Conservation (phyloP, 1,140 invertebrate species). For the Drosophila fuyamai region DNA sequence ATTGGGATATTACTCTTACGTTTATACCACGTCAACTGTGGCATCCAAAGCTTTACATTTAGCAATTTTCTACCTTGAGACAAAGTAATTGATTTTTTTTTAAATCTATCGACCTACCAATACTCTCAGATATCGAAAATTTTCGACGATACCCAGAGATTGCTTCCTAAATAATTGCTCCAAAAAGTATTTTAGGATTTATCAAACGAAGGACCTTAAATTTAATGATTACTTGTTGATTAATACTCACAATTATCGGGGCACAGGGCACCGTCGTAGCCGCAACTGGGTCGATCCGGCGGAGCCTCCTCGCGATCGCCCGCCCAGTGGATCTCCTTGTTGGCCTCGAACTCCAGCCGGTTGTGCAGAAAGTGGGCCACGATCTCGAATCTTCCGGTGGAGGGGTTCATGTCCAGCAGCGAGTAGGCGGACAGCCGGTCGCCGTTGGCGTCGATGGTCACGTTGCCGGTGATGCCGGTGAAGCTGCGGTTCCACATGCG, state of each 20-base stretch:
- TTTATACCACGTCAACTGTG: too few species aligned
- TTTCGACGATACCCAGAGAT: too few species aligned
- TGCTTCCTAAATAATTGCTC: too few species aligned
- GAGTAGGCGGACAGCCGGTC: conserved; percentile 96
- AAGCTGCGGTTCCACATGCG: conserved; percentile 95
- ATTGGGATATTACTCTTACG: too few species aligned
- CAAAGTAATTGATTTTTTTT: too few species aligned
- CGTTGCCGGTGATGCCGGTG: conserved; percentile 95
- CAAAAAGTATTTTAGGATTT: too few species aligned
- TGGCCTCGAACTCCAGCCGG: conserved; percentile 88
- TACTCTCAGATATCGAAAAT: too few species aligned
- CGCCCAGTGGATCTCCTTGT: conserved; percentile 94
- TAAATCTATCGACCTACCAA: too few species aligned
- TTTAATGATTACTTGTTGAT: too few species aligned
- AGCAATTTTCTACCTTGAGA: too few species aligned
- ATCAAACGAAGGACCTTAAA: too few species aligned
- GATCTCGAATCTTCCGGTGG: conserved; percentile 91
- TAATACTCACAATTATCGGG: conserved; percentile 88
- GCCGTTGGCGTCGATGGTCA: conserved; percentile 95
- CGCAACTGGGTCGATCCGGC: conserved; percentile 94
- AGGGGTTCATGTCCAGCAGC: conserved; percentile 94
- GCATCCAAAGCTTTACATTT: too few species aligned
- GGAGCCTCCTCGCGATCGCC: conserved; percentile 90
- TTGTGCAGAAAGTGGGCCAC: conserved; percentile 83
- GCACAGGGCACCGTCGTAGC: conserved; percentile 96